phyloP scores from a whole-genome alignment of 2,113 vertebrate species.

The Mustelus asterias region DNA sequence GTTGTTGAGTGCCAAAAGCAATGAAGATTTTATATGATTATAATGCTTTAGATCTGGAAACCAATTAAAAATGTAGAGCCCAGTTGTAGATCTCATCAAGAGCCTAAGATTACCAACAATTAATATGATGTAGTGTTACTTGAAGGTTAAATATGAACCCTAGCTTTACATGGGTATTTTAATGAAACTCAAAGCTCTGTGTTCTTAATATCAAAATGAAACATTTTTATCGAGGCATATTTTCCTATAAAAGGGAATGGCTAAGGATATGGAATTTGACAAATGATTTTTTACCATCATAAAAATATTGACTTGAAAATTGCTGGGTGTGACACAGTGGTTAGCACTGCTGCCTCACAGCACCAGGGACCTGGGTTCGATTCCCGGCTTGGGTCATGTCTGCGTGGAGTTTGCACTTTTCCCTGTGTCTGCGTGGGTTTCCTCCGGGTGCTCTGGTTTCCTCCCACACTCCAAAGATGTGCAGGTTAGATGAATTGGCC shows the following conservation, averaged over 20 bases:
- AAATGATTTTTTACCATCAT: slow-evolving; percentile 11
- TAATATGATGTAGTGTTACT: not conserved
- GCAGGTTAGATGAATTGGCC: too few relatives aligned
- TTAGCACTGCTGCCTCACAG: too few relatives aligned
- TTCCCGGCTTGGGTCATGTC: too few relatives aligned
- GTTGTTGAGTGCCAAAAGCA: not conserved
- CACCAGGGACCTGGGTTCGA: too few relatives aligned
- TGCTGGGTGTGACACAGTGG: not conserved
- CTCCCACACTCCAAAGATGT: too few relatives aligned
- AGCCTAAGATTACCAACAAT: not conserved
- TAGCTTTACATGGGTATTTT: not conserved
- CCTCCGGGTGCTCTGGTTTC: too few relatives aligned
- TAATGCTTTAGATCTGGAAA: not conserved
- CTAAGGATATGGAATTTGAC: not conserved
- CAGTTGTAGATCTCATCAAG: not conserved
- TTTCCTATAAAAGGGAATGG: not conserved
- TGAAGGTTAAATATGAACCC: not conserved
- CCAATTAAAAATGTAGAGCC: not conserved
- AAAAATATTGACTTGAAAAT: not conserved
- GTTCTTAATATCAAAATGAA: not conserved
- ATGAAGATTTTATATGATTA: not conserved
- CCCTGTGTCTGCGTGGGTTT: too few relatives aligned
- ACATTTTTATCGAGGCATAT: not conserved
- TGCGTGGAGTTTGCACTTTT: too few relatives aligned
- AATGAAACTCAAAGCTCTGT: not conserved